Evolutionary conservation across 2,797 vertebrate genomes (phyloP), one percentile per base, ranked within the genome.

Genomic region (Bradypus variegatus): DNA sequence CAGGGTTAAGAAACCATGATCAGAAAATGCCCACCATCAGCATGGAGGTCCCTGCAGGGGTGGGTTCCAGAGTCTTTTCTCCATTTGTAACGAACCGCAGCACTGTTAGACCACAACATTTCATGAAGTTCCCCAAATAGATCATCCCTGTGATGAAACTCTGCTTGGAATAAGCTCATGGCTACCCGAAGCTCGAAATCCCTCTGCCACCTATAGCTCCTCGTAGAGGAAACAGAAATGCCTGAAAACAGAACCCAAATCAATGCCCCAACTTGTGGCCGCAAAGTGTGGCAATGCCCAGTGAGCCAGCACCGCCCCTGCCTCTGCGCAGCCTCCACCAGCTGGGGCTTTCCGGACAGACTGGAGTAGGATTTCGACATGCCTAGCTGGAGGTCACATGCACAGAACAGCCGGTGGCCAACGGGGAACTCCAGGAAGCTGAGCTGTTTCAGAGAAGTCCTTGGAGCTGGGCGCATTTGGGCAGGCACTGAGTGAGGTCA

Each of bases 301-400:
- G 33, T 85, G 69, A 93, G 95, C 25, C 72, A 9, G 41, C 64
- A 2, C 77, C 7, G 8, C 10, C 81, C 75, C 23, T 50, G 12
- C 25, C 82, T 67, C 90, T 62, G 93, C 18, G 15, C 10, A 2
- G 92, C 76, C 92, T 15, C 88, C 33, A 64, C 83, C 16, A 7
- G 60, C 69, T 1, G 94, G 95, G 96, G 93, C 53, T 96, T 96
- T 96, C 95, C 90, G 25, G 91, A 86, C 88, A 94, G 95, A 90
- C 77, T 8, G 60, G 72, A 85, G 83, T 48, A 87, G 62, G 90
- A 95, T 96, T 95, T 94, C 92, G 8, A 96, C 91, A 96, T 58
- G 79, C 50, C 3, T 5, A 92, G 87, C 89, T 23, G 55, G 87
- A 95, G 93, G 73, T 95, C 94, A 95, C 79, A 11, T 89, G 89